Evolutionary conservation across 2,888 invertebrate genomes (phyloP), one percentile per base, ranked within the genome.

Genomic region (Dichetophora obliterata): DNA sequence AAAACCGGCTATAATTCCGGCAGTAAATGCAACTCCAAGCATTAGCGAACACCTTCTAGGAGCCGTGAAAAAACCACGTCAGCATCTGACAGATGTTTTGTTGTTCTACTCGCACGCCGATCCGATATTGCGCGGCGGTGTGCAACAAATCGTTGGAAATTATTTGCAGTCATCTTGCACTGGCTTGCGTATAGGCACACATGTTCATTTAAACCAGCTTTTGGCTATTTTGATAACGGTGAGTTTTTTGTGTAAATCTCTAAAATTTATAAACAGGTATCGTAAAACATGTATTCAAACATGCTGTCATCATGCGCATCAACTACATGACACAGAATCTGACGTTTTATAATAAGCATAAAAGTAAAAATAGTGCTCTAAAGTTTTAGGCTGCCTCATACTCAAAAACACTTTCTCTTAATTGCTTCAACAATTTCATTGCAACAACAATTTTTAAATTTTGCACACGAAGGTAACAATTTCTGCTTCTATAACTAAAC

Each of bases 81-180:
- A 82, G 2, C 80, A 77, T 78, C 77, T 80, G 72, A 34, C 5
- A 66, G 89, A 90, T 83, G 84, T 89, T 77, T 81, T 90, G 78
- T 83, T 88, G 74, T 90, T 85, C 80, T 84, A 87, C 79, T 84
- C 84, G 68, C 90, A 90, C 81, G 81, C 84, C 59, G 90, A 90
- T 86, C 90, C 90, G 27, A 87, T 89, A 76, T 80, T 90, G 78
- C 86, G 90, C 48, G 88, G 88, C 37, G 88, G 89, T 70, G 86
- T 89, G 24, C 89, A 88, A 81, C 86, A 84, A 81, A 86, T 90
- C 78, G 85, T 89, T 81, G 89, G 89, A 66, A 87, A 87, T 82
- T 89, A 88, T 81, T 81, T 88, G 50, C 85, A 86, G 79, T 82
- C 87, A 43, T 81, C 82, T 48, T 79, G 78, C 27, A 84, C 83